A percentile compares a stretch with the other conserved stretches of the same genome.
phyloP scores from a whole-genome alignment of 2,797 vertebrate genomes.

The Eulemur mongoz region DNA sequence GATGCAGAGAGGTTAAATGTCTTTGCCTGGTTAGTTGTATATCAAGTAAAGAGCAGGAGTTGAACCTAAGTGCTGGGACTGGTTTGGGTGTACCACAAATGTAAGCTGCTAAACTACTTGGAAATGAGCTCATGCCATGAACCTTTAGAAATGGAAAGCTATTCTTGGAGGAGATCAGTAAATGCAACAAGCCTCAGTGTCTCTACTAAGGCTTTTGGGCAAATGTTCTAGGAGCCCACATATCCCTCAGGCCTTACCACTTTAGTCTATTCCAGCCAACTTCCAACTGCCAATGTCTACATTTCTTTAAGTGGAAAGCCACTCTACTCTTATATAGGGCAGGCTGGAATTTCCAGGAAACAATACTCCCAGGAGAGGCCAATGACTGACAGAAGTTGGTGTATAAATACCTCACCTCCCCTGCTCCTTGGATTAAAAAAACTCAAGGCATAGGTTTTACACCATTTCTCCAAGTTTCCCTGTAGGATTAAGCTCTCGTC shows the following conservation, averaged over 20 bases:
- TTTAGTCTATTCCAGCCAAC: not conserved
- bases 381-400: not conserved
- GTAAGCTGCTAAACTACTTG: not conserved
- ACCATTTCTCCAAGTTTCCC: not conserved
- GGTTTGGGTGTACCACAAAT: not conserved
- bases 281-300: not conserved
- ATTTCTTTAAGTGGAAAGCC: not conserved
- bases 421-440: not conserved
- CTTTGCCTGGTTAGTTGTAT: not conserved
- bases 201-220: not conserved
- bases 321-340: not conserved
- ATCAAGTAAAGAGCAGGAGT: not conserved
- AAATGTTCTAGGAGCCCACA: not conserved
- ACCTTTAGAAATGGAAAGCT: not conserved
- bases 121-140: not conserved
- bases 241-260: not conserved
- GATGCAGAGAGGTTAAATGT: not conserved
- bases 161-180: not conserved
- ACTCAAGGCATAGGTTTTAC: not conserved
- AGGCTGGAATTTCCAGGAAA: constrained; percentile 5
- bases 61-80: not conserved
- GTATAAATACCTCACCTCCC: not conserved
- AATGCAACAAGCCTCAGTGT: not conserved
- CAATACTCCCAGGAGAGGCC: not conserved
- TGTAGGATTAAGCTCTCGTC: not conserved